Evolutionary conservation across 2,888 invertebrate species (phyloP), one percentile per base, ranked within the genome.

Genomic region (Drosophila atroscutellata): DNA sequence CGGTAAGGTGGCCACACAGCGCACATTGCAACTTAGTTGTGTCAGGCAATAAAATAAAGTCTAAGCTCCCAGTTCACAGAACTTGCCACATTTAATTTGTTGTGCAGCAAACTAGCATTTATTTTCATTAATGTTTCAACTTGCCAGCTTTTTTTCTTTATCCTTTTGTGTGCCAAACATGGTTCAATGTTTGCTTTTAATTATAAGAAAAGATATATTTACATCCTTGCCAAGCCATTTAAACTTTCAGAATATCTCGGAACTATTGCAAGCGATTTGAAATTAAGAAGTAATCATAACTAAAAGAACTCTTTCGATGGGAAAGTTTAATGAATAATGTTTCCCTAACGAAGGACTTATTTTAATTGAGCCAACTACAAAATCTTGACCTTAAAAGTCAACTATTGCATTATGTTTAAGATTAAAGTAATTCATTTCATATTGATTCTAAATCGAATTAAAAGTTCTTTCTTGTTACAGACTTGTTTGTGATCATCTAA

Each of bases 81-180:
- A 77, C 73, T 70, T 69, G 81, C 76, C 80, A 90, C 88, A 83
- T 85, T 88, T 91, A 92, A 91, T 92, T 92, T 91, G 92, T 92
- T 92, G 90, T 81, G 90, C 84, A 91, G 89, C 91, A 91, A 92
- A 92, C 91, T 92, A 92, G 87, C 91, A 92, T 92, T 91, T 82
- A 89, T 91, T 89, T 87, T 91, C 91, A 91, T 91, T 91, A 91
- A 78, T 52, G 78, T 57, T 73, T 70, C 60, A 82, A 68, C 77
- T 83, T 81, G 65, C 58, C 65, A 50, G 36, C 49, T 54, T 34
- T 47, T 47, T 61, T 60, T 20, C 42, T 7, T 39, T 28, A 39
- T 66, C 45, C 62, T 39, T 68, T 51, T 56, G 58, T 58, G 67
- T 52, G 69, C 69, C 60, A 66, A 58, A 28, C 52, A 67, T n/a